Evolutionary conservation across 2,888 invertebrate species (phyloP), one percentile per base, ranked within the genome.

Genomic region (Sclerodermus sp.): DNA sequence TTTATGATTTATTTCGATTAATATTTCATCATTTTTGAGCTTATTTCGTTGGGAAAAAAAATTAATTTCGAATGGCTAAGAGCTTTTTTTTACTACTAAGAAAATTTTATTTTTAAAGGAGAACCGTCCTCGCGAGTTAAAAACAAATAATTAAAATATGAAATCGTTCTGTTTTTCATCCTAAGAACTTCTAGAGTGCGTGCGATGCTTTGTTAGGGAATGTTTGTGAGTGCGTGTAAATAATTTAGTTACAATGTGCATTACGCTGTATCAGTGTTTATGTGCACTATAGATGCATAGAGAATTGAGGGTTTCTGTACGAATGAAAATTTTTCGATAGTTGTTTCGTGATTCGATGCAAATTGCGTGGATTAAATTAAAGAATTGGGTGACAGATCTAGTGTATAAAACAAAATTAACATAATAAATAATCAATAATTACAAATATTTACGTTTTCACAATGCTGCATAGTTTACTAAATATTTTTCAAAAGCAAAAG

Each of bases 191-290:
- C 62, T 64, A 64, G 64, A 64, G 64, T 64, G 64, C 53, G 62
- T 64, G 64, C 64, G 64, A 58, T 64, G 64, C 57, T 64, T 64
- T 16, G 47, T 49, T 10, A 45, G 32, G 47, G 44, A 37, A 32
- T 17, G 41, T 37, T 41, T 46, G 41, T 54, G 47, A 23, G 31
- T 6, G 46, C 12, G 14, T 17, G 46, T 29, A 37, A 39, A 18
- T 16, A 29, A n/a, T 14, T 16, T 18, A 13, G 29, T 42, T n/a
- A n/a, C n/a, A 46, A 57, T 64, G 64, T 60, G 62, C 62, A 66
- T 66, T 66, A 57, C 63, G 63, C 63, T 65, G 65, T 64, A 64
- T 66, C 66, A 64, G 61, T 63, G 65, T 58, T 66, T 64, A 60
- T 38, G 37, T 61, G 62, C 64, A 53, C 60, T 55, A 58, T 58